phyloP scores from a whole-genome alignment of 2,797 vertebrate species.

The Arnoldichthys spilopterus region DNA sequence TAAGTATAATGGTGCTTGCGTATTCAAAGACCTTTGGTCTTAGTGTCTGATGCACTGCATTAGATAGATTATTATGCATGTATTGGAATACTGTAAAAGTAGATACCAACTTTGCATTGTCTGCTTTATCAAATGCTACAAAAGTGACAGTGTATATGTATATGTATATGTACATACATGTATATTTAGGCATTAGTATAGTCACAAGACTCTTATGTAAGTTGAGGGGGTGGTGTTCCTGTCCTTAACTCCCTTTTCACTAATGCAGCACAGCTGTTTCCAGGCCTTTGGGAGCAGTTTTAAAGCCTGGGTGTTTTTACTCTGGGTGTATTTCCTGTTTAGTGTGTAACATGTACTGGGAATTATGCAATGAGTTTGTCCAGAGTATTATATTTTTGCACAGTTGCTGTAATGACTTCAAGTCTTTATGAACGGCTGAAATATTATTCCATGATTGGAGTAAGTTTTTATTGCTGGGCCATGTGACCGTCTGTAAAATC shows the following conservation, averaged over 20 bases:
- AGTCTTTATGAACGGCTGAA: too few species aligned
- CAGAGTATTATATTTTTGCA: background rate
- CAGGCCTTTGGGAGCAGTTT: background rate
- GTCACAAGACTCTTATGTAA: slow-evolving; percentile 41
- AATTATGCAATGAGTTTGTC: background rate
- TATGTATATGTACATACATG: too few species aligned
- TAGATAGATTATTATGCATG: background rate
- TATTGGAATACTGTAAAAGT: background rate
- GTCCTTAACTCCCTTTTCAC: background rate
- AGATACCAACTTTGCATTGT: background rate
- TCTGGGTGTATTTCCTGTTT: background rate
- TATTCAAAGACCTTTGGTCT: background rate
- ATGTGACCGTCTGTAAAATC: too few species aligned
- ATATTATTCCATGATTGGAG: too few species aligned
- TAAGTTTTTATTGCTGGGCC: too few species aligned
- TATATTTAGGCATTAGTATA: background rate
- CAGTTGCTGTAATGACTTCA: background rate
- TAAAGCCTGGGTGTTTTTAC: background rate
- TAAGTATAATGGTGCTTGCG: background rate
- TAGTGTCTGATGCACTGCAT: background rate
- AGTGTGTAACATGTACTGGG: background rate
- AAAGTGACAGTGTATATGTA: slow-evolving; percentile 2
- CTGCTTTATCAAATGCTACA: background rate
- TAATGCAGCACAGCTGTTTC: slow-evolving; percentile 29
- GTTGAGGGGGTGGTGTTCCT: background rate